Percentiles rank a stretch among this genome's conserved stretches.
Evolutionary conservation across 2,113 vertebrate genomes (phyloP).

Genomic region (Marcusenius ussheri): DNA sequence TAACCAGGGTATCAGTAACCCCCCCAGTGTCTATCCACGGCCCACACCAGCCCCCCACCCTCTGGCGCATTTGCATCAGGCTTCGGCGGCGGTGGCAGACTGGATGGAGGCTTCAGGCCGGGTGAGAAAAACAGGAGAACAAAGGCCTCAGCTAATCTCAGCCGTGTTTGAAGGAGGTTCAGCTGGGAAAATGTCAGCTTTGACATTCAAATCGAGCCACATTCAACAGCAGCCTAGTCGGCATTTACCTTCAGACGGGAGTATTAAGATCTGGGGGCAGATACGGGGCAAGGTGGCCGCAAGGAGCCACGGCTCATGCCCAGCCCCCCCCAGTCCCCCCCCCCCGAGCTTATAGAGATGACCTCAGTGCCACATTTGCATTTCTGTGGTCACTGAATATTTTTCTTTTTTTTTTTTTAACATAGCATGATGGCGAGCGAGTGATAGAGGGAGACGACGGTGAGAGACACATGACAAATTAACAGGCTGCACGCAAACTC

Average conservation of each 20-base stretch:
- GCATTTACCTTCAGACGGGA: conserved; percentile 64
- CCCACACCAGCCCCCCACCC: background rate
- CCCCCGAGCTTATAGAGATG: background rate
- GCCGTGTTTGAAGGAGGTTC: conserved; percentile 28
- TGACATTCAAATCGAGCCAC: conserved; percentile 38
- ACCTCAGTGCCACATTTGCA: background rate
- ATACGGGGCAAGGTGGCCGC: conserved; percentile 28
- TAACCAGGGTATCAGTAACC: background rate
- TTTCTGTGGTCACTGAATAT: background rate
- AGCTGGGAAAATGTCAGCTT: conserved; percentile 23
- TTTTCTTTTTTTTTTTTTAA: background rate
- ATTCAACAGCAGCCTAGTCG: conserved; percentile 53
- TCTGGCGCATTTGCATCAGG: background rate
- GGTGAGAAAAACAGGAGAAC: conserved; percentile 46
- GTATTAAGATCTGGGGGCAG: conserved; percentile 57
- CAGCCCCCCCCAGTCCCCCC: background rate
- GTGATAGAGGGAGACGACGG: background rate
- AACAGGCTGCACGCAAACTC: background rate
- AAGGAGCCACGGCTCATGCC: background rate
- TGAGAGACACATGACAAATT: background rate
- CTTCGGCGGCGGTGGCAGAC: background rate
- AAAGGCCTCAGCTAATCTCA: conserved; percentile 45
- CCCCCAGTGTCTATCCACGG: background rate
- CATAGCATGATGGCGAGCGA: background rate
- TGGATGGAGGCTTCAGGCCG: background rate